Base-by-base conservation (phyloP, 2,113 vertebrate species). In the Pholis gunnellus region DNA sequence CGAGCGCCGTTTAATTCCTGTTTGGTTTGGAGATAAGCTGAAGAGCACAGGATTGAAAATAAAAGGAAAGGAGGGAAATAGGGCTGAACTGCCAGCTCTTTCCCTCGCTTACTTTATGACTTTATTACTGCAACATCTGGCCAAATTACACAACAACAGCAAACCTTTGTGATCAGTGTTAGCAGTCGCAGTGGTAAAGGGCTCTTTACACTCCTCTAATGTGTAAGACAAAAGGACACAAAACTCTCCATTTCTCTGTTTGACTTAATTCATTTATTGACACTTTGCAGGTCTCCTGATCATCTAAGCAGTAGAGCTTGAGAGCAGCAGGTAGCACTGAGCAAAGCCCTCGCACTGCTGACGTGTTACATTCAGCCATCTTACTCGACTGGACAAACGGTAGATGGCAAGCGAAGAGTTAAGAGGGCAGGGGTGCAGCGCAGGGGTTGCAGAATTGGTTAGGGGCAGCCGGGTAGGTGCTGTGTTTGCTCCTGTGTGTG, bases 11-110 rank as follows among this genome's bases (percentile, higher is more conserved):
- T 92, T 91, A 92, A 93, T 93, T 91, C 89, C 92, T 94, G 94
- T 95, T 95, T 94, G 90, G 92, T 94, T 94, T 94, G 91, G 92
- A 94, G 92, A 94, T 94, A 93, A 94, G 92, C 89, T 93, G 91
- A 93, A 87, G 91, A 93, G 92, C 89, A 89, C 80, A 87, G 88
- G 81, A 69, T 82, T 89, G 84, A 83, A 90, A 90, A 84, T 78
- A 87, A 91, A 89, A 90, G 81, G 86, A 86, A 87, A 70, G 71
- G 83, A 84, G 86, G 83, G 81, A 92, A 93, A 84, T 65, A 70
- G 81, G 68, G 85, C 87, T 87, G 88, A 93, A 94, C 92, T 87
- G 89, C 91, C 89, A 93, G 91, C 89, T 90, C 87, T 92, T 95
- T 94, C 92, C 90, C 94, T 90, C 88, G 89, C 92, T 89, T 93